Evolutionary conservation across 2,888 invertebrate genomes (phyloP), one percentile per base, ranked within the genome.

Genomic region (Plebejus anna): DNA sequence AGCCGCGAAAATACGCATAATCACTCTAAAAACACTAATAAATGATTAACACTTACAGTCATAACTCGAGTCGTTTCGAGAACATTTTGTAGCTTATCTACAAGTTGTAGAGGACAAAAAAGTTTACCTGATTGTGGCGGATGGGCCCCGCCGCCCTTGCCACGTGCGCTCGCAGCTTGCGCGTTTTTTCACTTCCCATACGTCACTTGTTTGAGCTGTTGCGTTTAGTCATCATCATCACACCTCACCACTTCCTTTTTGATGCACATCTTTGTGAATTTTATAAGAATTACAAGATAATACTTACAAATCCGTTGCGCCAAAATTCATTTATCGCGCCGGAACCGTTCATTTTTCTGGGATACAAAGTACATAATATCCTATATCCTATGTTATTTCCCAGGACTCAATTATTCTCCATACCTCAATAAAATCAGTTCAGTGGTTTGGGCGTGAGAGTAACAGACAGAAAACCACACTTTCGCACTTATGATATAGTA

Each of bases 101-200:
- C 55, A 71, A 76, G 22, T 76, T 76, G 76, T 75, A 42, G 42
- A 59, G 36, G 5, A 57, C 70, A 92, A 92, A 92, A 93, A 90
- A 88, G 82, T 86, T 90, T 94, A 94, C 93, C 93, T 94, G 93
- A 90, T 82, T 83, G 88, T 87, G 89, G 90, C 92, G 91, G 93
- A 90, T 92, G 91, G 91, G 87, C 82, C 86, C 85, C 93, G 93
- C 93, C 93, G 93, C 93, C 82, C 86, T 85, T 94, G 93, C 93
- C 93, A 93, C 93, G 93, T 93, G 93, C 93, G 91, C 76, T 77
- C 82, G 89, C 91, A 90, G 90, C 90, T 90, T 91, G 89, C 70
- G 76, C 75, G 80, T 79, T 78, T 80, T 79, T 79, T 80, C 38
- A 76, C 77, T 77, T 78, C 80, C 78, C 77, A 76, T 77, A 71